These are phyloP conservation scores for Hippocampus guttulatus DNA, from an alignment of 2,113 vertebrate species.

Conservation along the genomic window DNA sequence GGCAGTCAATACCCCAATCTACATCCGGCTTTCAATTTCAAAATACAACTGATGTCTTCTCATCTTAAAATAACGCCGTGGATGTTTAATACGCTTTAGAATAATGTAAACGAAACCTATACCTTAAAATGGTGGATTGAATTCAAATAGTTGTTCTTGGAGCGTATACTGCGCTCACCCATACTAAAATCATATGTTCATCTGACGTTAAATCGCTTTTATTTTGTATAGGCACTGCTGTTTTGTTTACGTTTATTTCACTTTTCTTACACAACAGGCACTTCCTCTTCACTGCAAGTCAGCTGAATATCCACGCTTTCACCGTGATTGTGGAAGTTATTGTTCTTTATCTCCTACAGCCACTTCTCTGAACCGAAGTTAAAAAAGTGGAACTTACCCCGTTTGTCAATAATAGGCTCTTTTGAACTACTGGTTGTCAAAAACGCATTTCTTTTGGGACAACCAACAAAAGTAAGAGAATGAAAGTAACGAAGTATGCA, in stretches of 20 bases:
- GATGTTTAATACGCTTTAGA: background rate
- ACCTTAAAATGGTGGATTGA: no score
- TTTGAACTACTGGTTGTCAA: background rate
- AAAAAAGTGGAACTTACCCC: background rate
- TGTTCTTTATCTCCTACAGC: background rate
- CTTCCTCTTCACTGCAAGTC: background rate
- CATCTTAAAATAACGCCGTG: background rate
- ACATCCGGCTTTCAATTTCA: conserved; percentile 20
- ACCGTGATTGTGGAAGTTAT: background rate
- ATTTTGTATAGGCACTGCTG: background rate
- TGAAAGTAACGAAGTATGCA: no score
- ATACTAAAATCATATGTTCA: background rate
- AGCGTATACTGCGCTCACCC: background rate
- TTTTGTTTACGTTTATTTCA: background rate
- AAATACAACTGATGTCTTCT: conserved; percentile 16
- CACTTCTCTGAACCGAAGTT: background rate
- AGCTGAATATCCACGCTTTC: background rate
- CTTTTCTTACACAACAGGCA: background rate
- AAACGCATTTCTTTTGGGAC: background rate
- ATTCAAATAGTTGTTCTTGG: background rate
- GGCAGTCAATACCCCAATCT: fast-evolving
- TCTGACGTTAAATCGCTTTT: background rate
- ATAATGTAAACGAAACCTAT: background rate
- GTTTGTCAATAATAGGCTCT: background rate
- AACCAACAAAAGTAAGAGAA: no score